These are phyloP conservation scores for Hemithea aestivaria DNA, from an alignment of 2,888 invertebrate genomes.

Conservation along the genomic window DNA sequence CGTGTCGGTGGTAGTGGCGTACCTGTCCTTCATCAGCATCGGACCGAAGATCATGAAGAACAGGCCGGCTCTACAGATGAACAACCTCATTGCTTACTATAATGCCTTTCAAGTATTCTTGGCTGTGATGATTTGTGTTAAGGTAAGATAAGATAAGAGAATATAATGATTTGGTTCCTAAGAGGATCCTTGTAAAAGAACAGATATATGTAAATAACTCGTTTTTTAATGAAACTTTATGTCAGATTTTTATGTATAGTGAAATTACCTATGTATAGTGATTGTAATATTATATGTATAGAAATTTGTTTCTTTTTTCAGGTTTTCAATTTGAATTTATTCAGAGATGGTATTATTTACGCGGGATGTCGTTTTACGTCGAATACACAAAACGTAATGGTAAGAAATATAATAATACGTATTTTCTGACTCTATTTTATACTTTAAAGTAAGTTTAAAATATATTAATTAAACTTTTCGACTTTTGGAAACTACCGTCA, in stretches of 20 bases:
- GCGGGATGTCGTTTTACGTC: constrained; percentile 70
- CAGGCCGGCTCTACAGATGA: constrained; percentile 83
- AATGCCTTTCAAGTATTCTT: constrained; percentile 93
- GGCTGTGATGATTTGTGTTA: constrained; percentile 75
- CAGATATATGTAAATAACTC: too few relatives aligned
- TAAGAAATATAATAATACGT: too few relatives aligned
- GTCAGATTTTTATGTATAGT: too few relatives aligned
- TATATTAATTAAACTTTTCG: too few relatives aligned
- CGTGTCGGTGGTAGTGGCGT: constrained; percentile 80
- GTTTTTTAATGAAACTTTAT: too few relatives aligned
- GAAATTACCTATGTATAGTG: too few relatives aligned
- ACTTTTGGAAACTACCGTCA: too few relatives aligned
- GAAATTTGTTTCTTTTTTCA: constrained; percentile 47
- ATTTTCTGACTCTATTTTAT: too few relatives aligned
- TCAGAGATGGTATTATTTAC: constrained; percentile 64
- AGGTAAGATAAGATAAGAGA: constrained; percentile 53
- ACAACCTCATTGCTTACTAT: constrained; percentile 86
- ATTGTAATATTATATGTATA: too few relatives aligned
- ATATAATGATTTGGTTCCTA: too few relatives aligned
- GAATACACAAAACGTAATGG: constrained; percentile 60
- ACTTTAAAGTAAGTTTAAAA: too few relatives aligned
- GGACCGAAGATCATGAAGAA: constrained; percentile 88
- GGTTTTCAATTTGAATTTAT: constrained; percentile 66
- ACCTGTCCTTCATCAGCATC: constrained; percentile 84
- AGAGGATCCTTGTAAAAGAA: too few relatives aligned